These are phyloP conservation scores for Tuta absoluta DNA, from an alignment of 2,888 invertebrate genomes.

Conservation along the genomic window DNA sequence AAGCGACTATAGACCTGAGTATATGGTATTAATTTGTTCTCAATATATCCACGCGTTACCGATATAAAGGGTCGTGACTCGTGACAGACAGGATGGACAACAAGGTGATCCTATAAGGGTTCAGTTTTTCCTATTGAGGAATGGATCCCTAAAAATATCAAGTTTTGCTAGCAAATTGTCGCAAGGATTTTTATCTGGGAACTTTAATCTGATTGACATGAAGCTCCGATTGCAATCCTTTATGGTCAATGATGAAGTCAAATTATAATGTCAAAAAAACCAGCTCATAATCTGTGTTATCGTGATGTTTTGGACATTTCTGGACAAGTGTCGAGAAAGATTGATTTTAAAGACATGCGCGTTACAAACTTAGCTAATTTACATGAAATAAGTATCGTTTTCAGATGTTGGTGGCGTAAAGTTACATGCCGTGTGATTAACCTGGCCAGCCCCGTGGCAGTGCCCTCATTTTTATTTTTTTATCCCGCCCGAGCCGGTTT, in stretches of 20 bases:
- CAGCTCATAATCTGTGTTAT: not conserved
- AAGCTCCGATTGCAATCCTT: not conserved
- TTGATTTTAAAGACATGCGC: not conserved
- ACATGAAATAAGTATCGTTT: not conserved
- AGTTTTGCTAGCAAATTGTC: not conserved
- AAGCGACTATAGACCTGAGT: too few relatives aligned
- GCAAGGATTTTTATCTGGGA: not conserved
- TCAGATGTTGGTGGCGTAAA: too few relatives aligned
- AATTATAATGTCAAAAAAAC: not conserved
- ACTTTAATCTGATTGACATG: not conserved
- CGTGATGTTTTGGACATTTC: not conserved
- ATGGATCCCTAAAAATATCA: not conserved
- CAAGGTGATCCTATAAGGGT: too few relatives aligned
- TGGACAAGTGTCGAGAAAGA: not conserved
- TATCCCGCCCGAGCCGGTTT: too few relatives aligned
- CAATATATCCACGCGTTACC: too few relatives aligned
- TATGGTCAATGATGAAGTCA: slow-evolving; percentile 2
- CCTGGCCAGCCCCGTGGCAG: too few relatives aligned
- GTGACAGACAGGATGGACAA: too few relatives aligned
- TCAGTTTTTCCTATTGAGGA: too few relatives aligned
- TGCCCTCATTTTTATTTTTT: too few relatives aligned
- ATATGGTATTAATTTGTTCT: too few relatives aligned
- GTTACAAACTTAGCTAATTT: not conserved
- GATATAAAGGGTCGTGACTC: too few relatives aligned
- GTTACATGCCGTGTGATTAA: too few relatives aligned